Evolutionary conservation across 1,140 invertebrate species (phyloP).

Genomic region (Bombus superbus): DNA sequence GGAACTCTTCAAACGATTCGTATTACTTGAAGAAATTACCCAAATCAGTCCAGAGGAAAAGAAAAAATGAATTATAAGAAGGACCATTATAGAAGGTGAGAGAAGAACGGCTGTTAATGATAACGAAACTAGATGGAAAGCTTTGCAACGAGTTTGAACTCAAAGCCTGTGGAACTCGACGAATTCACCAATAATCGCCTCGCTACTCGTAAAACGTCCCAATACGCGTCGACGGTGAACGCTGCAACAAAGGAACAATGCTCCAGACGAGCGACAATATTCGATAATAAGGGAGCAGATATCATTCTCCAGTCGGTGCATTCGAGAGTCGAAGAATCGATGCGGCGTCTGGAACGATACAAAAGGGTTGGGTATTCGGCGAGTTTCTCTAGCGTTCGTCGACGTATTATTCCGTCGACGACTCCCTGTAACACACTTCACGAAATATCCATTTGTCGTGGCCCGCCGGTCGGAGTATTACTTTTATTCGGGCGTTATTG

Average conservation of each 20-base stretch:
- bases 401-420: slow-evolving; percentile 55
- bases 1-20: too few species aligned
- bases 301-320: background rate
- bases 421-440: slow-evolving; percentile 66
- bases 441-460: slow-evolving; percentile 70
- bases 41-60: background rate
- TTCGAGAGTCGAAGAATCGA: slow-evolving; percentile 18
- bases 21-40: too few species aligned
- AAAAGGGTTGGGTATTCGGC: slow-evolving; percentile 11
- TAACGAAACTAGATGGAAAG: background rate
- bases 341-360: slow-evolving; percentile 53
- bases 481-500: slow-evolving; percentile 74
- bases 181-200: background rate
- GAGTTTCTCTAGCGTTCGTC: slow-evolving; percentile 21
- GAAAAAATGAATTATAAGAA: background rate
- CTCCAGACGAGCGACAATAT: slow-evolving; percentile 1
- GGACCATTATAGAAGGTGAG: background rate
- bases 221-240: background rate
- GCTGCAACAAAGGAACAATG: slow-evolving; percentile 23
- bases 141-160: background rate
- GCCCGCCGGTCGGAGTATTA: slow-evolving; percentile 48
- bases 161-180: background rate
- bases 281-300: slow-evolving; percentile 19
- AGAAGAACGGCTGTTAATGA: background rate
- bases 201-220: background rate